Conservation (phyloP, 2,113 vertebrate species). For the Illadopsis cleaveri region DNA sequence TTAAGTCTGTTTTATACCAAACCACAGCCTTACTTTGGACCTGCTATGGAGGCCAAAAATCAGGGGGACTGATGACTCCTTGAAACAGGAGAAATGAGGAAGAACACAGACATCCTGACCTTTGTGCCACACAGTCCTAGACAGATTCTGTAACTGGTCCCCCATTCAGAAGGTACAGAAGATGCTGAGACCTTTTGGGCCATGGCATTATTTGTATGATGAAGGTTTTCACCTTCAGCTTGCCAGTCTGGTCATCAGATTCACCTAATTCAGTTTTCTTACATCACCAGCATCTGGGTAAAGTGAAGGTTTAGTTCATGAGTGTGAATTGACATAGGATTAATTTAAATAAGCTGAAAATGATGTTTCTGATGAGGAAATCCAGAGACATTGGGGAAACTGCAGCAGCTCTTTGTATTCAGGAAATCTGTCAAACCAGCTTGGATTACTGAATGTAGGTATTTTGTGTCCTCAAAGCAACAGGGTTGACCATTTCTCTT, state of each 20-base stretch:
- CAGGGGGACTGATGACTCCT: neutral
- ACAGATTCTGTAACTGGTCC: neutral
- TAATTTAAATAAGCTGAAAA: neutral
- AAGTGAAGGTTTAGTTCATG: neutral
- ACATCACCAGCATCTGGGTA: neutral
- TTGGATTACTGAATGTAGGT: neutral
- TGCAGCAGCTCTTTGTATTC: neutral
- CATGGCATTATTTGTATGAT: neutral
- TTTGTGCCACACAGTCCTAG: neutral
- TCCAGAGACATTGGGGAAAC: neutral
- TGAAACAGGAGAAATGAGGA: neutral
- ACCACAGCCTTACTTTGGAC: neutral
- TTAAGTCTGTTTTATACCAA: neutral
- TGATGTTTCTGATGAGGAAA: neutral
- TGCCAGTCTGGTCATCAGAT: neutral
- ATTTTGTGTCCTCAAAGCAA: neutral
- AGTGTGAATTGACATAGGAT: neutral
- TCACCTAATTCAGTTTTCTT: neutral
- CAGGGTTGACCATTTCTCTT: neutral
- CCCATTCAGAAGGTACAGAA: neutral
- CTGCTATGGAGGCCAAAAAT: neutral
- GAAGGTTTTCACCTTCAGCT: neutral
- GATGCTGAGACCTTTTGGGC: neutral
- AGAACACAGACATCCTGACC: neutral
- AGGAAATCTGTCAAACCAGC: neutral